Base-by-base conservation (phyloP, 2,888 invertebrate genomes). In the Celastrina argiolus region DNA sequence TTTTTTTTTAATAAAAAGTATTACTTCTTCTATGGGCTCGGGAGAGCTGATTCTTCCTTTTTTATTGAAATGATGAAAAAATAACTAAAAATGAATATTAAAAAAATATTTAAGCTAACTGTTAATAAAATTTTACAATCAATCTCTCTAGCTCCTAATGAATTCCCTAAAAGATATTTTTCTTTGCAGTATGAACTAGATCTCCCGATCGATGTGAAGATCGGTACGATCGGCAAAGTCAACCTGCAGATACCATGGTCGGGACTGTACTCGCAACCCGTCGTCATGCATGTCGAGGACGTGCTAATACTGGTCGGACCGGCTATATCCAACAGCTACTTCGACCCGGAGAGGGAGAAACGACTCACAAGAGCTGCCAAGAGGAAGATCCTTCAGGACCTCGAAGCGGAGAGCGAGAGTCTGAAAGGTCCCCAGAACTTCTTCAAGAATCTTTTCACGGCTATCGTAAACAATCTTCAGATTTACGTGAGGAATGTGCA, bases 181-280 rank as follows among this genome's bases (percentile, higher is more conserved):
- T 39, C 10, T 39, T 93, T 92, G 42, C 91, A 97, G 97, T 95
- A 95, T 75, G 96, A 96, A 82, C 88, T 97, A 42, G 94, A 96
- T 76, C 87, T 96, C 63, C 96, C 97, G 0, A 94, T 97, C 71
- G 95, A 96, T 85, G 96, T 97, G 14, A 95, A 95, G 84, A 94
- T 94, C 66, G 97, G 96, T 18, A 94, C 95, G 8, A 94, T 97
- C 68, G 96, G 96, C 73, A 94, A 94, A 84, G 92, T 95, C 73
- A 92, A 92, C 75, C 85, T 95, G 8, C 94, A 94, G 80, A 96
- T 97, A 78, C 96, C 96, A 69, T 96, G 96, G 96, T 92, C 94
- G 2, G 94, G 94, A 16, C 88, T 96, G 34, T 95, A 94, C 90
- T 93, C 93, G 4, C 94, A 95, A 74, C 95, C 96, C 0, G 94